phyloP scores from a whole-genome alignment of 2,888 invertebrate genomes.

The Sthenelais limicola region DNA sequence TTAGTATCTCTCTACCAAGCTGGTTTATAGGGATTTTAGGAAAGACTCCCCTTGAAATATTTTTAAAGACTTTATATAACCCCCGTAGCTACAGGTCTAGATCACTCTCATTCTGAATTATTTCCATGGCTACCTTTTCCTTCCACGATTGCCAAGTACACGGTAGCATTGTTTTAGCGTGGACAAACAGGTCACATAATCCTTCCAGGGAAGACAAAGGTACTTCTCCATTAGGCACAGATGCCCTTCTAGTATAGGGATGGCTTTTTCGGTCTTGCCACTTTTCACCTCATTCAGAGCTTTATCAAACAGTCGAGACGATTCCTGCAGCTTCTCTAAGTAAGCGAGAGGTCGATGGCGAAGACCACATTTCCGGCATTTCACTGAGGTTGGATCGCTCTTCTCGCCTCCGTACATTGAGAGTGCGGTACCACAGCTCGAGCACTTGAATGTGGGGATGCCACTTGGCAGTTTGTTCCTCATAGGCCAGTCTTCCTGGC shows the following conservation, averaged over 20 bases:
- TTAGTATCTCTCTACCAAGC: too few relatives aligned
- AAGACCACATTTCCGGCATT: constrained; percentile 44
- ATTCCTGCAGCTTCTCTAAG: constrained; percentile 44
- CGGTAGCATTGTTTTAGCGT: constrained; percentile 70
- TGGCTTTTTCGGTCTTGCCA: constrained; percentile 50
- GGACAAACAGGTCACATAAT: constrained; percentile 69
- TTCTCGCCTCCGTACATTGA: constrained; percentile 46
- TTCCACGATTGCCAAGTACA: constrained; percentile 58
- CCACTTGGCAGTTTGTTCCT: constrained; percentile 52
- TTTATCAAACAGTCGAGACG: constrained; percentile 52
- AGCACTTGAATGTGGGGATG: constrained; percentile 61
- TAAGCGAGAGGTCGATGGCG: constrained; percentile 44
- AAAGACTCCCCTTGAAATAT: too few relatives aligned
- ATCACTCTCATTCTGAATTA: too few relatives aligned
- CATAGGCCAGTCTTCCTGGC: constrained; percentile 73
- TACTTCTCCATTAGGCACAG: constrained; percentile 59
- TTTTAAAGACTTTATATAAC: too few relatives aligned
- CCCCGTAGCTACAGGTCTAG: too few relatives aligned
- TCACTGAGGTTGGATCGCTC: constrained; percentile 37
- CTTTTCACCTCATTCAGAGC: constrained; percentile 55
- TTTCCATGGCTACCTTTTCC: constrained; percentile 6
- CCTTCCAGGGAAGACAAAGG: constrained; percentile 64
- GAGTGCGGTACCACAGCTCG: constrained; percentile 53
- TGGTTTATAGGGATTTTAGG: too few relatives aligned
- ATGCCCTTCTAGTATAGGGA: constrained; percentile 58